Percentiles rank a stretch among this genome's conserved stretches.
phyloP scores from a whole-genome alignment of 2,888 invertebrate genomes.

The Chalcosyrphus nemorum region DNA sequence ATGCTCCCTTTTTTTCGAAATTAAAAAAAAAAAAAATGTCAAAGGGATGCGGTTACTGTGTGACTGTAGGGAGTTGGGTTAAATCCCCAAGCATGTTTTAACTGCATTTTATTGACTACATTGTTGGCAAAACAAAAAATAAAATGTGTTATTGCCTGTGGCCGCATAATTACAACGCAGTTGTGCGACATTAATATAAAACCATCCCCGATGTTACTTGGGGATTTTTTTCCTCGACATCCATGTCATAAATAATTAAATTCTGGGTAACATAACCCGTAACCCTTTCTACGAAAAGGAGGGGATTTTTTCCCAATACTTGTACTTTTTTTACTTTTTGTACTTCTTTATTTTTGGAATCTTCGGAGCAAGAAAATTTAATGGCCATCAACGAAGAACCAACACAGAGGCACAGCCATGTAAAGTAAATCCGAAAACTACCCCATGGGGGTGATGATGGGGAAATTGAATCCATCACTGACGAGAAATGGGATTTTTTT shows the following conservation, averaged over 20 bases:
- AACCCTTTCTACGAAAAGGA: conserved; percentile 4
- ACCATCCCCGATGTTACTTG: not conserved
- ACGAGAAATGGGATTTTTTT: conserved; percentile 16
- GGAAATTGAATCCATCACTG: conserved; percentile 25
- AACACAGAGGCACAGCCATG: not conserved
- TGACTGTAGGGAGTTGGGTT: not conserved
- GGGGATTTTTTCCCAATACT: conserved; percentile 4
- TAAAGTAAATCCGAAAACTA: conserved; percentile 39
- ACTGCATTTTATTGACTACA: conserved; percentile 40
- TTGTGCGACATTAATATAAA: conserved; percentile 59
- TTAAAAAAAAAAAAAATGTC: conserved; percentile 42
- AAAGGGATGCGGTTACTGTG: conserved; percentile 46
- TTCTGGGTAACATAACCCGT: conserved; percentile 23
- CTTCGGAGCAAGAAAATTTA: conserved; percentile 32
- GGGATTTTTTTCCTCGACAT: conserved; percentile 31
- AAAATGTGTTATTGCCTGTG: conserved; percentile 62
- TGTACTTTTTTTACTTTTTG: not conserved
- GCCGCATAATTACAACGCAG: conserved; percentile 70
- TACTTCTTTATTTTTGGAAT: not conserved
- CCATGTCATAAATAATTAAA: conserved; percentile 71
- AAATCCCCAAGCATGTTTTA: conserved; percentile 16
- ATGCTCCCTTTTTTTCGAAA: no score
- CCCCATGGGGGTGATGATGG: conserved; percentile 7
- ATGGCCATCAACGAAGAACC: conserved; percentile 25
- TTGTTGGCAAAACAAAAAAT: conserved; percentile 24